phyloP scores from a whole-genome alignment of 2,888 invertebrate genomes.

The Tuta absoluta region DNA sequence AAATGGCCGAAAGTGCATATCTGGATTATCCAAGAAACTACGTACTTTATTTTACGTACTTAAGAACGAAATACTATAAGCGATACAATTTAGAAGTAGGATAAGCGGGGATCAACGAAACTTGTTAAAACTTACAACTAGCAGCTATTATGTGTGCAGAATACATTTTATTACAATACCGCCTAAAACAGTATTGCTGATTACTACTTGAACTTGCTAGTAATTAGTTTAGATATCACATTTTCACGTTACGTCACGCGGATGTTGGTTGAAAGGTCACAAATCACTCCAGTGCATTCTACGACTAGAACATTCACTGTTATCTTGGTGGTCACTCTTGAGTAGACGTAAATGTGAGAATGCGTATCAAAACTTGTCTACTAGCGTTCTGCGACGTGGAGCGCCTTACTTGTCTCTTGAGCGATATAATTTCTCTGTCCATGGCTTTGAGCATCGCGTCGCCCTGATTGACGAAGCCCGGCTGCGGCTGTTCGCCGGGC shows the following conservation, averaged over 20 bases:
- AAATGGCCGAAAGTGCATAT: conserved; percentile 58
- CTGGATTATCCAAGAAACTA: conserved; percentile 75
- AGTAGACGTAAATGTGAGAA: conserved; percentile 66
- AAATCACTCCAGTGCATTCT: not conserved
- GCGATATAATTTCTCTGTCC: conserved; percentile 95
- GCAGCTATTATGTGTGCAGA: conserved; percentile 72
- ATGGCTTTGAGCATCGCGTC: conserved; percentile 94
- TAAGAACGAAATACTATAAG: conserved; percentile 22
- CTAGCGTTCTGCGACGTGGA: conserved; percentile 55
- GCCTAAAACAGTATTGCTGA: conserved; percentile 48
- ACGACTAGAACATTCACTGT: not conserved
- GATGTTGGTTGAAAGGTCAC: conserved; percentile 37
- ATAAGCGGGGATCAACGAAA: conserved; percentile 43
- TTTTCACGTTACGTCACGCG: conserved; percentile 68
- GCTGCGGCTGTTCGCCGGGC: conserved; percentile 78
- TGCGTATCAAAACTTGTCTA: conserved; percentile 62
- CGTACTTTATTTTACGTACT: conserved; percentile 35
- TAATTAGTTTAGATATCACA: conserved; percentile 54
- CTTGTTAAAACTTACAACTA: conserved; percentile 26
- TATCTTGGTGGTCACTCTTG: conserved; percentile 32
- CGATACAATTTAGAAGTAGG: conserved; percentile 45
- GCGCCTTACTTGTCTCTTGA: conserved; percentile 96
- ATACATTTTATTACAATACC: conserved; percentile 59
- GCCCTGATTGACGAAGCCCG: conserved; percentile 83
- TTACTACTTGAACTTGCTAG: conserved; percentile 40